Percentiles rank a stretch among this genome's conserved stretches.
Evolutionary conservation across 2,113 vertebrate species (phyloP).

Genomic region (Odocoileus hemionus): DNA sequence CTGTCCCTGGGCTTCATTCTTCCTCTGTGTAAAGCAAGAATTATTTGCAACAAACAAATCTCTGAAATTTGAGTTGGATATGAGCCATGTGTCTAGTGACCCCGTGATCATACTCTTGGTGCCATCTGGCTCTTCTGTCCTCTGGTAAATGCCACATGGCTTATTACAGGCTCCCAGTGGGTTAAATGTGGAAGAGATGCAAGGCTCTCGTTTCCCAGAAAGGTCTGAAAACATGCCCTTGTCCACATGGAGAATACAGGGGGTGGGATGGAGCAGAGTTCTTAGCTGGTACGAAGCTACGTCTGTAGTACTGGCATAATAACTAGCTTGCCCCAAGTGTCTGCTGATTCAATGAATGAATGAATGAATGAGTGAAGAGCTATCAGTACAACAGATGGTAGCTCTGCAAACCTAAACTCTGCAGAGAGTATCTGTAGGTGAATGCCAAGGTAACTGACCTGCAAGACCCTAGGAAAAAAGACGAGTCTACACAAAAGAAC

Average conservation of each 20-base stretch:
- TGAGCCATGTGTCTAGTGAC: background rate
- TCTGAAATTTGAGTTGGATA: background rate
- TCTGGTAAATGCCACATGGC: fast-evolving
- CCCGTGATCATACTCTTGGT: no score
- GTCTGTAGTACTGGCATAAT: background rate
- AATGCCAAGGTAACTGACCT: background rate
- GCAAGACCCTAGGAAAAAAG: background rate
- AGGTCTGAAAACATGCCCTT: background rate
- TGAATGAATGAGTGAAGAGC: background rate
- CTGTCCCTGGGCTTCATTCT: background rate
- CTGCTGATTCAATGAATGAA: background rate
- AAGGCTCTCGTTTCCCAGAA: background rate
- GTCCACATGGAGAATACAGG: background rate
- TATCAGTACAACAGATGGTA: background rate
- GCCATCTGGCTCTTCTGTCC: background rate
- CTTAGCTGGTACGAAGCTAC: fast-evolving
- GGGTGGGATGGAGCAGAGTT: fast-evolving
- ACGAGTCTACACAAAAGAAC: background rate
- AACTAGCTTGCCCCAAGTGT: background rate
- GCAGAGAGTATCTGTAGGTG: background rate
- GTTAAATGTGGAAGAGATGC: background rate
- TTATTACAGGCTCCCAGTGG: background rate
- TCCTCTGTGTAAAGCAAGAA: background rate
- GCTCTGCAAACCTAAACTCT: background rate
- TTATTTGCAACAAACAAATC: background rate